Conservation (phyloP, 2,797 vertebrate species). For the Gastrophryne carolinensis region DNA sequence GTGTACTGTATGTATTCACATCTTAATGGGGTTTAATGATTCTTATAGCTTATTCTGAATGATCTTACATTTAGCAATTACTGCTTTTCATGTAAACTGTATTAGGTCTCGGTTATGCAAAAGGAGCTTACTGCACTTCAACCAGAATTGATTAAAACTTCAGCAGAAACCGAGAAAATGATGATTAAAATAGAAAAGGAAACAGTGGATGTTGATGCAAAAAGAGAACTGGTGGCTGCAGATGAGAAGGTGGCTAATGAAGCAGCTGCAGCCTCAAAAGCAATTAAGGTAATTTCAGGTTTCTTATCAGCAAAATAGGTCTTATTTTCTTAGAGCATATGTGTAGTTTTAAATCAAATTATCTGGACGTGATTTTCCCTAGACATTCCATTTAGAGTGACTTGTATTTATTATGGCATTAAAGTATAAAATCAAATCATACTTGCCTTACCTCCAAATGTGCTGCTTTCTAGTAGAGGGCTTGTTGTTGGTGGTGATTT, state of each 20-base stretch:
- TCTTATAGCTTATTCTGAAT: background rate
- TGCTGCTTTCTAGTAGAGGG: too few relatives aligned
- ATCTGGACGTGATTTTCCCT: too few relatives aligned
- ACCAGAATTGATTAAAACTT: constrained; percentile 85
- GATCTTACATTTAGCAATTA: background rate
- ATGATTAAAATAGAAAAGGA: constrained; percentile 87
- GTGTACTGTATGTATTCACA: background rate
- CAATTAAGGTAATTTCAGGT: constrained; percentile 78
- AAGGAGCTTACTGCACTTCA: constrained; percentile 85
- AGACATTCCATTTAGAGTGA: too few relatives aligned
- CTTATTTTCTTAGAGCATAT: too few relatives aligned
- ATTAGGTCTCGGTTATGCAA: constrained; percentile 89
- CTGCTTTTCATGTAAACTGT: constrained; percentile 19
- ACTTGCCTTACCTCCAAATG: too few relatives aligned
- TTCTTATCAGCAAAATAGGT: too few relatives aligned
- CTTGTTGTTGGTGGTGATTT: too few relatives aligned
- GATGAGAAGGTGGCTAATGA: constrained; percentile 89
- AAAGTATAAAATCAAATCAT: too few relatives aligned
- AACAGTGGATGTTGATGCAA: constrained; percentile 84
- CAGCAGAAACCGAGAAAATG: constrained; percentile 85
- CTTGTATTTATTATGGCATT: too few relatives aligned
- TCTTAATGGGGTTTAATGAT: constrained; percentile 24
- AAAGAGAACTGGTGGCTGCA: constrained; percentile 83
- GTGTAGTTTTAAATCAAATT: too few relatives aligned
- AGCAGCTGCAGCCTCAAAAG: constrained; percentile 81